Evolutionary conservation across 2,888 invertebrate species (phyloP), one percentile per base, ranked within the genome.

Genomic region (Rhodophaea formosa): DNA sequence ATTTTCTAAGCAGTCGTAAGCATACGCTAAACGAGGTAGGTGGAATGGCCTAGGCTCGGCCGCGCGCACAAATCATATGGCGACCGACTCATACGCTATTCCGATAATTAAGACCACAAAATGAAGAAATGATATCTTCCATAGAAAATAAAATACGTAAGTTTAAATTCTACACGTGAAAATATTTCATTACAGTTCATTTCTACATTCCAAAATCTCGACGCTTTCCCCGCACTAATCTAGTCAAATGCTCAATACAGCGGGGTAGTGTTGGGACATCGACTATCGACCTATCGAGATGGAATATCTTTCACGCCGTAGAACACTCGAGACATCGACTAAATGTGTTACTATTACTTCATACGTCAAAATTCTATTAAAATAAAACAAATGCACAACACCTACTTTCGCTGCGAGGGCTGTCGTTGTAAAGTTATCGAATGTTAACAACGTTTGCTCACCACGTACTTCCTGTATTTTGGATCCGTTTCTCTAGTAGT

Each of bases 281-380:
- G 63, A 60, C 44, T 56, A 58, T 57, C 46, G 56, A 56, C 57
- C 58, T 42, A 45, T 57, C 63, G 53, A 53, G 44, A 59, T 81
- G 85, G 72, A 80, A 84, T 82, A 79, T 79, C 79, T 80, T 77
- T 75, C 64, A 75, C 79, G 81, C 63, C 57, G 78, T 71, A 71
- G 78, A 72, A 75, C 63, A 75, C 70, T 87, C 88, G 86, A 89
- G 86, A 88, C 90, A 88, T 90, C 89, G 90, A 89, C 81, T 86
- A 87, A 88, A 88, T 87, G 88, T 89, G 86, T 87, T 86, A 89
- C 85, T 84, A 82, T 82, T 84, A 83, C 80, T 82, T 79, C 82
- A 82, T 83, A 84, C 76, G 75, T 82, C 79, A 80, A 76, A 78
- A 70, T 72, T 71, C 72, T 77, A 79, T 71, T 77, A 71, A 74